These are phyloP conservation scores for Nyctibius bracteatus DNA, from an alignment of 2,113 vertebrate genomes.

Conservation along the genomic window DNA sequence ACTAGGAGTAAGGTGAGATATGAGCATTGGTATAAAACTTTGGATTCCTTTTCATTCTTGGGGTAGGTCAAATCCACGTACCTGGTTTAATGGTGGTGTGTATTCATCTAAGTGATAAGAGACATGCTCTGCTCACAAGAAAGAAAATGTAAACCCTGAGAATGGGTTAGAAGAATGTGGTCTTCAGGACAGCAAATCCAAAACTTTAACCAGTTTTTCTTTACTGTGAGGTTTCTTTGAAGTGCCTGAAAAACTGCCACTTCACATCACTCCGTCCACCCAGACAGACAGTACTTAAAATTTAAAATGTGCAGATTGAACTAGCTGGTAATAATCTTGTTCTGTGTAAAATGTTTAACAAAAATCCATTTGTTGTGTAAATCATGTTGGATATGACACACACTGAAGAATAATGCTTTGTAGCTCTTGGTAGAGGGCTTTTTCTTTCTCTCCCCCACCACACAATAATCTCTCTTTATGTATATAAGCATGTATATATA, in stretches of 20 bases:
- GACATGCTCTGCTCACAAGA: background rate
- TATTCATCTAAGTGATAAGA: background rate
- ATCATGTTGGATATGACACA: slow-evolving; percentile 20
- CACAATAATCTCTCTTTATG: background rate
- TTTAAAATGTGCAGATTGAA: background rate
- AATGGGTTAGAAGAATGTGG: background rate
- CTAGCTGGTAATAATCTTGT: slow-evolving; percentile 18
- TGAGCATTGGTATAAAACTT: background rate
- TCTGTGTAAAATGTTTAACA: slow-evolving; percentile 38
- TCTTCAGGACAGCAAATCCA: background rate
- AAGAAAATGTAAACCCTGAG: background rate
- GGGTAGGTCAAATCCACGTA: background rate
- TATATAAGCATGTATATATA: background rate
- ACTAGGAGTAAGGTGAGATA: background rate
- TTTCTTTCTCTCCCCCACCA: background rate
- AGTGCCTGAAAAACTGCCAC: background rate
- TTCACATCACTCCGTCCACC: background rate
- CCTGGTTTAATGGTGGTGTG: background rate
- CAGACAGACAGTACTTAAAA: background rate
- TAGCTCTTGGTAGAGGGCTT: background rate
- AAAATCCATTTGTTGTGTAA: slow-evolving; percentile 51
- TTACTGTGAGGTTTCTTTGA: background rate
- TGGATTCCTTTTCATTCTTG: background rate
- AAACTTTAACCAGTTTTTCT: background rate
- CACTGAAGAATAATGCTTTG: slow-evolving; percentile 15